Conservation (phyloP, 2,888 invertebrate genomes). For the Caradrina clavipalpis region DNA sequence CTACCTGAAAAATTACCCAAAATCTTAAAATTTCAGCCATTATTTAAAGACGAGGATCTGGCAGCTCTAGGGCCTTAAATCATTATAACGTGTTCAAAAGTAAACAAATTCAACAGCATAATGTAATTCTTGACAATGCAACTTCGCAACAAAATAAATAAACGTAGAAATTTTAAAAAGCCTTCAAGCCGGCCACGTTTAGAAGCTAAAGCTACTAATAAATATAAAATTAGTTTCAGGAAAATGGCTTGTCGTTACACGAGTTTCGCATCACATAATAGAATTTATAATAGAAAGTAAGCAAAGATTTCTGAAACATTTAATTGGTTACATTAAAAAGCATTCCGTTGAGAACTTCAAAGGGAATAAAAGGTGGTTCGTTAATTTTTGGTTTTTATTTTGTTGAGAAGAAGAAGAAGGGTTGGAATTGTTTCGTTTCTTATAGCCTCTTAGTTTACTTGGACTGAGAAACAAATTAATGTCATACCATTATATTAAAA, state of each 20-base stretch:
- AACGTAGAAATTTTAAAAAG: not conserved
- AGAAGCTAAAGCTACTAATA: not conserved
- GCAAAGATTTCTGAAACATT: constrained; percentile 44
- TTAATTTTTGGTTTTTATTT: constrained; percentile 50
- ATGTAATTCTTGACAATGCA: constrained; percentile 21
- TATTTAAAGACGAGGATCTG: too few relatives aligned
- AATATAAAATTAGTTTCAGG: constrained; percentile 24
- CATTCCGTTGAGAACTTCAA: constrained; percentile 53
- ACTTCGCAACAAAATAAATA: constrained; percentile 11
- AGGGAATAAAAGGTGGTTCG: constrained; percentile 49
- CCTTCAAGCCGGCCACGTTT: not conserved
- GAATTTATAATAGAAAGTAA: constrained; percentile 37
- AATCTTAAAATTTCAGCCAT: too few relatives aligned
- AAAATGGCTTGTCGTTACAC: constrained; percentile 17
- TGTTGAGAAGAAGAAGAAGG: constrained; percentile 18
- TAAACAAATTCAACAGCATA: too few relatives aligned
- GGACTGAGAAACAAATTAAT: too few relatives aligned
- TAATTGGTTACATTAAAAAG: constrained; percentile 60
- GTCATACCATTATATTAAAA: too few relatives aligned
- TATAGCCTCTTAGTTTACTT: constrained; percentile 7
- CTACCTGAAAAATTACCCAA: too few relatives aligned
- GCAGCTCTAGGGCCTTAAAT: too few relatives aligned
- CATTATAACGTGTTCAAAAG: too few relatives aligned
- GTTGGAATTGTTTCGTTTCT: constrained; percentile 19
- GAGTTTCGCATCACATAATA: constrained; percentile 33